A percentile compares a stretch with the other conserved stretches of the same genome.
Evolutionary conservation across 2,888 invertebrate genomes (phyloP).

Genomic region (Diogma glabrata): DNA sequence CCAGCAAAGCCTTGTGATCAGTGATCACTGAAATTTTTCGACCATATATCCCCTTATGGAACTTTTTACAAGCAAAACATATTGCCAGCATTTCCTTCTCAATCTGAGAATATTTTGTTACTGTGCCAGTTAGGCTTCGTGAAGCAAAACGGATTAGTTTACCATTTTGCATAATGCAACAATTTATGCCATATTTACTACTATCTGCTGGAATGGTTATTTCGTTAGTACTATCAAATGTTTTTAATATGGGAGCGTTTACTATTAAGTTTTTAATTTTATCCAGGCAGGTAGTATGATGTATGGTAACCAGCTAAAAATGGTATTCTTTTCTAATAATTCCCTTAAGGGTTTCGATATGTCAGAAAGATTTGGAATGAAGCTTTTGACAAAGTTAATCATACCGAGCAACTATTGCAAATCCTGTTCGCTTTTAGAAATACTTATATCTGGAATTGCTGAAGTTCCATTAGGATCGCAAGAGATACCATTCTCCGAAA

Average conservation of each 20-base stretch:
- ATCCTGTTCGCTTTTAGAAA: not conserved
- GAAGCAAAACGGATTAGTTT: too few relatives aligned
- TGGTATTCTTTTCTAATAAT: constrained; percentile 15
- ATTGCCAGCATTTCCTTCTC: not conserved
- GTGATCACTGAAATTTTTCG: too few relatives aligned
- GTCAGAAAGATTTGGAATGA: constrained; percentile 16
- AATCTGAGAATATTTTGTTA: constrained; percentile 3
- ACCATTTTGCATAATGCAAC: too few relatives aligned
- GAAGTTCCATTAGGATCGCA: not conserved
- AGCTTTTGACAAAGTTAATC: constrained; percentile 17
- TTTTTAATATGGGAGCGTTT: constrained; percentile 9
- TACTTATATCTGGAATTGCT: too few relatives aligned
- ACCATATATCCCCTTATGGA: too few relatives aligned
- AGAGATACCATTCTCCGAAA: not conserved
- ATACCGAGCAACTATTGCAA: constrained; percentile 12
- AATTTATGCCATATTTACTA: too few relatives aligned
- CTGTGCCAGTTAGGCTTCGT: constrained; percentile 15
- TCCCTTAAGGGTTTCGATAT: constrained; percentile 15
- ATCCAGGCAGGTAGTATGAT: constrained; percentile 10
- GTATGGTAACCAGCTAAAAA: constrained; percentile 12
- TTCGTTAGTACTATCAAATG: constrained; percentile 15
- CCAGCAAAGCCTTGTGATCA: too few relatives aligned
- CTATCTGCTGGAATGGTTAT: constrained; percentile 16
- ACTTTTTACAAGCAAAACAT: constrained; percentile 14
- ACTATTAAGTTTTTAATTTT: constrained; percentile 14